Evolutionary conservation across 2,797 vertebrate species (phyloP), one percentile per base, ranked within the genome.

Genomic region (Poeciliopsis infans): DNA sequence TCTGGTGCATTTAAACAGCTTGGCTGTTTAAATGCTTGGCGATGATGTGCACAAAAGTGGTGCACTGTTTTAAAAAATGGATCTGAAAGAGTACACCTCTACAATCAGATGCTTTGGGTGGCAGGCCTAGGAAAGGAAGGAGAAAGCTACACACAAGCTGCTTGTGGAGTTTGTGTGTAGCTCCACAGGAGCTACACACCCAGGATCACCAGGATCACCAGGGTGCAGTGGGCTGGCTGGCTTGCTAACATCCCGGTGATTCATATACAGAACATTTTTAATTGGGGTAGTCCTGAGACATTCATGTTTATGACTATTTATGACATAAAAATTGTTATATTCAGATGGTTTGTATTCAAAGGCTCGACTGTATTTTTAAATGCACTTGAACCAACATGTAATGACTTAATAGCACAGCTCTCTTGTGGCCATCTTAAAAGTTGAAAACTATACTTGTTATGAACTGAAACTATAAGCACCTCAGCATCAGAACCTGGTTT

Each of bases 361-460:
- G 39, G 68, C 46, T 45, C 25, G 2, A 16, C 41, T 28, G 13
- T 45, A 46, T 45, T 70, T 46, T 25, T 45, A 70, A 45, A 70
- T 0, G 8, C 13, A 71, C n/a, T 49, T 33, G 45, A 33, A 49
- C 15, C n/a, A 61, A 47, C 20, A 76, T 39, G 59, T 66, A 55
- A 45, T 55, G 39, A 46, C 55, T 13, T 46, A 59, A 59, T 46
- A 15, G n/a, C 16, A n/a, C 39, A 41, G 36, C 36, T 74, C 36
- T 57, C 33, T 43, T 41, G 36, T 73, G 31, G 47, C 31, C 12
- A 13, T 74, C 36, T 74, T 41, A 13, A 59, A 8, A 31, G 39
- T n/a, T 74, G 61, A 76, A 53, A 68, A 76, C 23, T 18, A 51
- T 69, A 51, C 23, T 43, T 69, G 33, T 25, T 13, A 43, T 69